Evolutionary conservation across 2,113 vertebrate species (phyloP).

Genomic region (Bambusicola thoracicus): DNA sequence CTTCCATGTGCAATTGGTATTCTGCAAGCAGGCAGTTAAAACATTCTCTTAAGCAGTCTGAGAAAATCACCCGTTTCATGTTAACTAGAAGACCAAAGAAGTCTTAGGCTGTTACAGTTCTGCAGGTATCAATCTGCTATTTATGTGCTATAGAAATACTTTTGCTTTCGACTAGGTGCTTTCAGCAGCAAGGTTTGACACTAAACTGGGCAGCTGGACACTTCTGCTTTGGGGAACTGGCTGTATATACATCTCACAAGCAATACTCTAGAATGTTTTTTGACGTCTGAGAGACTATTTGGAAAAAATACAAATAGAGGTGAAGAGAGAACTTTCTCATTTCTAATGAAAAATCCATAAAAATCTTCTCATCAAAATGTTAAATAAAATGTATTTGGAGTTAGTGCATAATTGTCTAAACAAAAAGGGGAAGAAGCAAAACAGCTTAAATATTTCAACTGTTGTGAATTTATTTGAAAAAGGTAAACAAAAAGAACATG

Average conservation of each 20-base stretch:
- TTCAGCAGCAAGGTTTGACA: neutral
- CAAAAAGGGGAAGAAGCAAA: neutral
- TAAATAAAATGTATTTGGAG: neutral
- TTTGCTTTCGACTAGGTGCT: neutral
- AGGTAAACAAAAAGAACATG: neutral
- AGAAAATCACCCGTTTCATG: neutral
- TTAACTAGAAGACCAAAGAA: neutral
- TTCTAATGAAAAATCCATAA: neutral
- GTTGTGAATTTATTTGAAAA: neutral
- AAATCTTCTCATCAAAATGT: neutral
- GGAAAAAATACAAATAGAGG: neutral
- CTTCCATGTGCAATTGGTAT: neutral
- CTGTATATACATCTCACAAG: neutral
- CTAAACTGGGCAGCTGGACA: neutral
- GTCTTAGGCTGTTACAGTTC: neutral
- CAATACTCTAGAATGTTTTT: fast-evolving
- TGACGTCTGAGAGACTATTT: neutral
- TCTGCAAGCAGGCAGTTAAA: neutral
- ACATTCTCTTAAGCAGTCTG: neutral
- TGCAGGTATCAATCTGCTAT: neutral
- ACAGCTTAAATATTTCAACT: neutral
- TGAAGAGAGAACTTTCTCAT: neutral
- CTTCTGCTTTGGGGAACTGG: neutral
- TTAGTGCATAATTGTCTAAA: neutral
- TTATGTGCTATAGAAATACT: neutral